Conservation (phyloP, 2,888 invertebrate genomes). For the Leucozona laternaria region DNA sequence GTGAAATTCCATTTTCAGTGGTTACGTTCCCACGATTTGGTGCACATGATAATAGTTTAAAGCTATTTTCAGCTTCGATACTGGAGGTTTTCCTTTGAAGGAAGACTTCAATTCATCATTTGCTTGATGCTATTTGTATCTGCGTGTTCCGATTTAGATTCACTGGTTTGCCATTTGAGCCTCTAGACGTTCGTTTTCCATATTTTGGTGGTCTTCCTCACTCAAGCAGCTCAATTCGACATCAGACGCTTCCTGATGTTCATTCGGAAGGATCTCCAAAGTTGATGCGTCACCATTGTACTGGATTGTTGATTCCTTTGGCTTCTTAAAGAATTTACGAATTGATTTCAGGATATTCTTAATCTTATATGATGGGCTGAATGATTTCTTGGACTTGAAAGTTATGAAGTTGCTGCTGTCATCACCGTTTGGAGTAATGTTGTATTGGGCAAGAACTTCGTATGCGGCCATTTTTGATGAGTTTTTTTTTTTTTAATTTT, state of each 20-base stretch:
- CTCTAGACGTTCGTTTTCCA: conserved; percentile 77
- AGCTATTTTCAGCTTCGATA: conserved; percentile 28
- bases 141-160: background rate
- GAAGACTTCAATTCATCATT: conserved; percentile 14
- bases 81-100: background rate
- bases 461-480: conserved; percentile 77
- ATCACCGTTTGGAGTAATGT: conserved; percentile 9
- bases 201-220: conserved; percentile 77
- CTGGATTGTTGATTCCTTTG: conserved; percentile 41
- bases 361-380: conserved; percentile 76
- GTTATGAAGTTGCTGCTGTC: conserved; percentile 51
- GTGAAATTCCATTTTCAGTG: background rate
- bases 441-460: conserved; percentile 77
- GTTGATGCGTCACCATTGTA: conserved; percentile 48
- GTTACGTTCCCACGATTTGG: conserved; percentile 48
- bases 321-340: conserved; percentile 76
- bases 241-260: conserved; percentile 18
- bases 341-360: conserved; percentile 78
- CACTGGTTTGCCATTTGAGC: conserved; percentile 56
- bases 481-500: conserved; percentile 28
- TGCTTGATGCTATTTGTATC: background rate
- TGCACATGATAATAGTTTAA: conserved; percentile 14
- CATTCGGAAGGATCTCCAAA: conserved; percentile 60
- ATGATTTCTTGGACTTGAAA: conserved; percentile 74
- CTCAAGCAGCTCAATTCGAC: conserved; percentile 56